Evolutionary conservation across 2,797 vertebrate genomes (phyloP).

Genomic region (Morus bassanus): DNA sequence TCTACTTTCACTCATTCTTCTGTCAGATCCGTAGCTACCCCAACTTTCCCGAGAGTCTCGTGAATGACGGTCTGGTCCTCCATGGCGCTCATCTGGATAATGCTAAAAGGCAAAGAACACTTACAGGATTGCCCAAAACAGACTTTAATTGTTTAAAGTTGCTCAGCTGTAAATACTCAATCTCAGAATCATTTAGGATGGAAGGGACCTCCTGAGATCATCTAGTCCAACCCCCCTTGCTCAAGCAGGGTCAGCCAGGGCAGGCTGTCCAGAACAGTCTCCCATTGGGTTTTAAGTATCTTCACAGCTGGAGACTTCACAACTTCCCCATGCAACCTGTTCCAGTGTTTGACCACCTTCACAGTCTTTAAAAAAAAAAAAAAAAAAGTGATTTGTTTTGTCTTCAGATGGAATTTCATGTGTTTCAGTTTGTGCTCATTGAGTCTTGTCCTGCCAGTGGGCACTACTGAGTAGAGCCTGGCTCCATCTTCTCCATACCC

Average conservation of each 20-base stretch:
- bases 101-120: constrained; percentile 73
- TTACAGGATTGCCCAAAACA: neutral
- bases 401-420: neutral
- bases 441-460: neutral
- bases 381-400: neutral
- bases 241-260: neutral
- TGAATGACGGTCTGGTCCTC: constrained; percentile 78
- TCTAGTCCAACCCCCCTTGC: neutral
- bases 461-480: neutral
- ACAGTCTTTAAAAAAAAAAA: neutral
- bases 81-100: constrained; percentile 83
- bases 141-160: fast-evolving
- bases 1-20: constrained; percentile 75
- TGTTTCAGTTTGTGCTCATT: neutral
- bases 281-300: neutral
- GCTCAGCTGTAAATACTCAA: neutral
- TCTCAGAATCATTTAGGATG: neutral
- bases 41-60: constrained; percentile 83
- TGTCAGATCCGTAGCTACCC: constrained; percentile 81
- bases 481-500: neutral
- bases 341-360: neutral
- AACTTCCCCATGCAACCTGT: neutral
- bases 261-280: neutral
- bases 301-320: neutral
- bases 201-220: neutral